Base-by-base conservation (phyloP, 2,888 invertebrate genomes). In the Andricus quercusramuli region DNA sequence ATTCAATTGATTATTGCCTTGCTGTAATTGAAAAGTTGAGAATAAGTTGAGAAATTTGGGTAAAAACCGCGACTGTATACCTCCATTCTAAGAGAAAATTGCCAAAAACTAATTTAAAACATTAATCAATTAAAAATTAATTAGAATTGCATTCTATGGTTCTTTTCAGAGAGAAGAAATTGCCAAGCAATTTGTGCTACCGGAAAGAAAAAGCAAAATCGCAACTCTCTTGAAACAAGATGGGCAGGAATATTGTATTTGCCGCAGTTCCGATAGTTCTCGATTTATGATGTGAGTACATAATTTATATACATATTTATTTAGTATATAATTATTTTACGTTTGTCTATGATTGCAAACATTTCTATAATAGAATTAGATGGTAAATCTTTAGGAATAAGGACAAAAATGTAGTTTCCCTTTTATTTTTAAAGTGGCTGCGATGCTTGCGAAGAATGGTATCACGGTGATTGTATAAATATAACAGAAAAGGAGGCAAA, bases 381-480 rank as follows among this genome's bases (percentile, higher is more conserved):
- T 17, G 17, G 17, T 47, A 17, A 47, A 5, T 47, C 47, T 5
- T 47, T 4, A 47, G 56, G 15, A n/a, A 32, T 51, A 22, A 20
- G 8, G 59, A 32, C 25, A 51, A 68, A n/a, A 44, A 66, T 59
- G 64, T 47, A 64, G 8, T 22, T 56, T 32, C n/a, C 9, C 17
- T 56, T 77, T 79, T 59, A 8, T 62, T 15, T 77, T 64, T 91
- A 6, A 89, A 97, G 97, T 92, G 98, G 97, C 59, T 99, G 99
- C 93, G 99, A 99, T 93, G 95, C 97, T 20, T 99, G 99, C 91
- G 98, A 99, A 92, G 99, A 99, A 93, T 99, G 99, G 99, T 99
- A 98, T 91, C 99, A 99, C 90, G 99, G 99, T 1, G 98, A 99
- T 90, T 99, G 99, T 92, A 98, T 99, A 85, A 97, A 97, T 87